Conservation (phyloP, 2,797 vertebrate species). For the Botia almorhae region DNA sequence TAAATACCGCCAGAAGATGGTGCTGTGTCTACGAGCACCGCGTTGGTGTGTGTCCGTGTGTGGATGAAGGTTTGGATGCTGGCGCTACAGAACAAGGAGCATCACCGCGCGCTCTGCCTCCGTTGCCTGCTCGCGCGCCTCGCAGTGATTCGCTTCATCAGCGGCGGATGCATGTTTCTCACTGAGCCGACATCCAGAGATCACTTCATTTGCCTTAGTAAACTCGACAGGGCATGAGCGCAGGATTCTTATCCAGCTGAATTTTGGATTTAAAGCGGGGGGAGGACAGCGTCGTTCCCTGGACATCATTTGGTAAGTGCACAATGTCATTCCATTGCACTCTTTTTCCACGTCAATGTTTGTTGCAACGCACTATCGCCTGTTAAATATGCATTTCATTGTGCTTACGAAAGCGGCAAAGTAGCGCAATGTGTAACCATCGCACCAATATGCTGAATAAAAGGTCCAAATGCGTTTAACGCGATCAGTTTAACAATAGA, state of each 20-base stretch:
- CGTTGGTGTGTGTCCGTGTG: slow-evolving; percentile 8
- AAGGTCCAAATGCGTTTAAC: neutral
- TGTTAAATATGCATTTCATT: neutral
- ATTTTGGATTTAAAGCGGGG: slow-evolving; percentile 55
- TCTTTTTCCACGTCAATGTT: neutral
- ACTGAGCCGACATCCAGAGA: slow-evolving; percentile 49
- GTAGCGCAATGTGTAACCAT: neutral
- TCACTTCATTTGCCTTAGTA: slow-evolving; percentile 45
- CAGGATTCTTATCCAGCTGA: slow-evolving; percentile 45
- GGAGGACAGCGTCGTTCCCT: slow-evolving; percentile 53
- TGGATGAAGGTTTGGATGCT: slow-evolving; percentile 41
- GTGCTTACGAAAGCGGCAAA: neutral
- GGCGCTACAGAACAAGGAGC: slow-evolving; percentile 39
- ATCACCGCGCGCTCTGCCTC: slow-evolving; percentile 55
- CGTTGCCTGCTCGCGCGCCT: slow-evolving; percentile 58
- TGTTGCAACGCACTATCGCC: slow-evolving; percentile 19
- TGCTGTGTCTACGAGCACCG: slow-evolving; percentile 9
- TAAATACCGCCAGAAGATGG: slow-evolving; percentile 37
- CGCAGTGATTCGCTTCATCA: slow-evolving; percentile 67
- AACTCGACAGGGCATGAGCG: slow-evolving; percentile 55
- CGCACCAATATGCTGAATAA: neutral
- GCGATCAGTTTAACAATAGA: slow-evolving; percentile 38
- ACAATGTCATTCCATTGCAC: slow-evolving; percentile 57
- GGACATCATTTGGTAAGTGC: slow-evolving; percentile 66
- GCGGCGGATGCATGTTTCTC: slow-evolving; percentile 51